These are phyloP conservation scores for Premnoplex brunnescens DNA, from an alignment of 2,797 vertebrate species.

Conservation along the genomic window DNA sequence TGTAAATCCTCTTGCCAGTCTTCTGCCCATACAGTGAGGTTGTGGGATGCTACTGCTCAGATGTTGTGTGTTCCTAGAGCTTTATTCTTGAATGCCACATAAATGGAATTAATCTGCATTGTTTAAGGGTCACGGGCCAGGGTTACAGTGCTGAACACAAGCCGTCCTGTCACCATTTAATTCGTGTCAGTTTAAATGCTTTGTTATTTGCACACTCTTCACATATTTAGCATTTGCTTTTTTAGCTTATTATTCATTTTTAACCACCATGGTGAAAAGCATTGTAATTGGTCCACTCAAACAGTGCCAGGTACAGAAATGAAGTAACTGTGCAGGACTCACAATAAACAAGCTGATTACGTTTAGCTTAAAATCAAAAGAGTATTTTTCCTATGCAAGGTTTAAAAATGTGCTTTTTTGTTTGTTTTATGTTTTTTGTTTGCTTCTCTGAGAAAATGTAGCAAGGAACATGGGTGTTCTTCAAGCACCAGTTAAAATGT, in stretches of 20 bases:
- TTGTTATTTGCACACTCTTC: not conserved
- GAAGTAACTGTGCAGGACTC: not conserved
- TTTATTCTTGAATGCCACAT: not conserved
- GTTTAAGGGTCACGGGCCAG: not conserved
- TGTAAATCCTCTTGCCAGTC: not conserved
- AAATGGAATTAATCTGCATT: not conserved
- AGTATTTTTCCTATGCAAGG: not conserved
- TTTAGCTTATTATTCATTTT: conserved; percentile 8
- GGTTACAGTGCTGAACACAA: not conserved
- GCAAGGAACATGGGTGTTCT: not conserved
- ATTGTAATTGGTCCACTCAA: not conserved
- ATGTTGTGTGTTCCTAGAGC: not conserved
- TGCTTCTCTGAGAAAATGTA: not conserved
- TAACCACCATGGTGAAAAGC: not conserved
- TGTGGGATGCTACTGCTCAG: not conserved
- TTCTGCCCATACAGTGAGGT: not conserved
- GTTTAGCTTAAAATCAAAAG: not conserved
- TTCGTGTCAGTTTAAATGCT: not conserved
- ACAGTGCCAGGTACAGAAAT: not conserved
- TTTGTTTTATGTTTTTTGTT: not conserved
- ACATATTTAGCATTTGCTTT: not conserved
- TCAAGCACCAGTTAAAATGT: not conserved
- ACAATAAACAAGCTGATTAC: not conserved
- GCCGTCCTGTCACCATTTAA: not conserved
- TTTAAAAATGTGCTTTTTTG: not conserved